Evolutionary conservation across 2,888 invertebrate genomes (phyloP), one percentile per base, ranked within the genome.

Genomic region (Neoaliturus tenellus): DNA sequence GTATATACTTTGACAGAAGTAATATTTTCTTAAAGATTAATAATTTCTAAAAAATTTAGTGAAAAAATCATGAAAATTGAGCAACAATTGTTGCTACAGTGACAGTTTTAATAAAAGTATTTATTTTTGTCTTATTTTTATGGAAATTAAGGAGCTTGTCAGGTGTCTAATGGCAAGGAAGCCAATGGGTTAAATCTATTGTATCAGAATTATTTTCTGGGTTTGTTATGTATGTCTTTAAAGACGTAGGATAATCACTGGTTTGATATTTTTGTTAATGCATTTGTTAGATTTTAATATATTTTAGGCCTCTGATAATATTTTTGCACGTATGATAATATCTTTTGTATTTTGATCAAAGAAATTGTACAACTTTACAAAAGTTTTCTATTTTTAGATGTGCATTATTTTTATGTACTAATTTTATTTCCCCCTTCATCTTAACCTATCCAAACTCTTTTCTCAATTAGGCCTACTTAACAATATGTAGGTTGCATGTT

Each of bases 241-340:
- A 51, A 51, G 51, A 51, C 51, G 17, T 20, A 23, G 20, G 20
- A 14, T 62, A 62, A 62, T 62, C 62, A 62, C 28, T 55, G 17
- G 25, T 28, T 28, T 62, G 62, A 62, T 62, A 62, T 31, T 62
- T 31, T 62, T 25, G 8, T 2, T 17, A 28, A 28, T 62, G 62
- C 62, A 62, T 62, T 62, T 62, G 62, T 62, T 62, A 62, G 62
- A 28, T 62, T 31, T 62, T 28, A 62, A 28, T 62, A 31, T 31
- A 62, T 14, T 8, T 8, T 8, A 48, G 48, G n/a, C 51, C 23
- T 51, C 20, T 51, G 10, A 51, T 51, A 51, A 2, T 51, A 23
- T 51, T 51, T 20, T 51, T 51, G n/a, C n/a, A n/a, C n/a, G n/a
- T n/a, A n/a, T n/a, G n/a, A n/a, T n/a, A n/a, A n/a, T n/a, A n/a